phyloP scores from a whole-genome alignment of 2,888 invertebrate genomes.

The Urechis unicinctus region DNA sequence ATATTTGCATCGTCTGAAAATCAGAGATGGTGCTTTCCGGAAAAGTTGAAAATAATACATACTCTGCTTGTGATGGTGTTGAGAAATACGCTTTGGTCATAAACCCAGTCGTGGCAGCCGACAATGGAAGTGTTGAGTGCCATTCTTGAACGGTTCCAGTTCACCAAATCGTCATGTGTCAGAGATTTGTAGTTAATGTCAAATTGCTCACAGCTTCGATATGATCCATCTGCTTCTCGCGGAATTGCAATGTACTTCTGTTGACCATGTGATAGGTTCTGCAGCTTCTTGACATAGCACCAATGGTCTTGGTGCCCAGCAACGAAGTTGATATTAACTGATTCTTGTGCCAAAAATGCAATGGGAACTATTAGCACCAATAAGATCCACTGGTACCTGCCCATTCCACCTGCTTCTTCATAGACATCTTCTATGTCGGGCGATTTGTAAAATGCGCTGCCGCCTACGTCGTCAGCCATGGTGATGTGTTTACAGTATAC shows the following conservation, averaged over 20 bases:
- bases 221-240: not conserved
- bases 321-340: not conserved
- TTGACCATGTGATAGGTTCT: not conserved
- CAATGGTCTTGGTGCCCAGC: not conserved
- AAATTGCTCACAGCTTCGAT: not conserved
- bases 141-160: not conserved
- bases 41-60: no score
- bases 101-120: not conserved
- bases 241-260: constrained; percentile 1
- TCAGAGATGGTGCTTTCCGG: no score
- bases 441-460: no score
- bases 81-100: not conserved
- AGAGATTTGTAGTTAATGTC: not conserved
- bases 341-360: no score
- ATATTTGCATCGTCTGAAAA: no score
- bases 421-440: no score
- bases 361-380: no score
- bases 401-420: no score
- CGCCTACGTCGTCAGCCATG: no score
- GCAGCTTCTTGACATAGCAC: not conserved
- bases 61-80: no score
- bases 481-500: no score
- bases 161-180: not conserved
- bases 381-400: no score
- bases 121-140: not conserved